Base-by-base conservation (phyloP, 2,888 invertebrate genomes). In the Gisinianus flammeolus region DNA sequence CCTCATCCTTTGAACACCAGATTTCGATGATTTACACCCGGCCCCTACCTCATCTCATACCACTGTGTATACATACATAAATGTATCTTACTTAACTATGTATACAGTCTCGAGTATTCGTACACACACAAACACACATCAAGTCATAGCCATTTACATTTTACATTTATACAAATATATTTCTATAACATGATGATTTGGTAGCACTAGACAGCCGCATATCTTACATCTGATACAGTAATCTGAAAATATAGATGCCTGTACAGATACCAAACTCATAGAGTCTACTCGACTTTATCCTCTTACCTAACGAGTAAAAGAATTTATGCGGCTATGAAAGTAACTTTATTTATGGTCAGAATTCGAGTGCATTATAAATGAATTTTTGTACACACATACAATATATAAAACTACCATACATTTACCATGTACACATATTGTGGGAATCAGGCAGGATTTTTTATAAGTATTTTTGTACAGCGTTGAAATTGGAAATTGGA, bases 1-100 rank as follows among this genome's bases (percentile, higher is more conserved):
- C 69, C 76, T 76, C 54, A 76, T 76, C 76, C 76, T 68, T 68
- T 76, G 67, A 68, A 33, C 33, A 56, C 30, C 30, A 62, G 35
- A 73, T 62, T 73, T 72, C 62, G 31, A 62, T 73, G 33, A 73
- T 73, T 73, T 73, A 73, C 68, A 44, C 35, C 33, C 56, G 64
- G 44, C 6, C 44, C 8, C 62, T 44, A 19, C 35, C 31, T 2
- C 35, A 64, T 62, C 56, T 62, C 52, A 22, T 24, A 24, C 26
- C 72, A 56, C 54, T 26, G 56, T 58, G 19, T 72, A 4, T 54
- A 62, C 24, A 28, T 72, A 22, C 52, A 62, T 62, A 62, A 62
- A 62, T 62, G 62, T 62, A 26, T 26, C 62, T 26, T 62, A 26
- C 4, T 62, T 62, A 62, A 62, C 24, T 62, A 62, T 28, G 26